Evolutionary conservation across 2,888 invertebrate genomes (phyloP), one percentile per base, ranked within the genome.

Genomic region (Unio pictorum): DNA sequence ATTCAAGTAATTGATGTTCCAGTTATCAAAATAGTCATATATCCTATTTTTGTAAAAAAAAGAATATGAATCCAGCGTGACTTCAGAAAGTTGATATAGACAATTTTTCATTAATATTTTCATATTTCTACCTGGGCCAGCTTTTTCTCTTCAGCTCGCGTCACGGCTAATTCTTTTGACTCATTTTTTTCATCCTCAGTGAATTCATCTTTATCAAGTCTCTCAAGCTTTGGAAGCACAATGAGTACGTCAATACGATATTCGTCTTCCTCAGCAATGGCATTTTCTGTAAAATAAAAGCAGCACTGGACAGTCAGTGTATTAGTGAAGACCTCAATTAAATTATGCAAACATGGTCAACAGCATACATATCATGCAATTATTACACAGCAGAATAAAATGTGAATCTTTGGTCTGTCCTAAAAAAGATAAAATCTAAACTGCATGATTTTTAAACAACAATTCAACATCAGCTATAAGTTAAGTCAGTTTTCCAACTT

Each of bases 131-230:
- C 45, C 45, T 45, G 8, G 45, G 45, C 45, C 69, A 67, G 72
- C 73, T 18, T 70, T 64, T 68, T 79, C 75, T 84, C 86, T 72
- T 88, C 89, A 54, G 70, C 74, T 59, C 88, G 75, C 65, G 85
- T 84, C 74, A 89, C 88, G 34, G 82, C 83, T 45, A 87, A 82
- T 55, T 88, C 86, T 75, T 89, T 86, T 7, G 89, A 89, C 57
- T 90, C 89, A 18, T 79, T 80, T 64, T 87, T 74, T 66, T 90
- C 90, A 55, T 90, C 89, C 17, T 90, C 89, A 5, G 79, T 82
- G 75, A 84, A 88, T 65, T 89, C 87, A 61, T 89, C 89, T 72
- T 90, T 90, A 78, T 90, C 90, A 28, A 90, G 81, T 64, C 90
- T 80, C 74, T 89, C 88, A 23, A 90, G 76, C 55, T 84, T 84